phyloP scores from a whole-genome alignment of 2,888 invertebrate species.

The Alentia gelatinosa region DNA sequence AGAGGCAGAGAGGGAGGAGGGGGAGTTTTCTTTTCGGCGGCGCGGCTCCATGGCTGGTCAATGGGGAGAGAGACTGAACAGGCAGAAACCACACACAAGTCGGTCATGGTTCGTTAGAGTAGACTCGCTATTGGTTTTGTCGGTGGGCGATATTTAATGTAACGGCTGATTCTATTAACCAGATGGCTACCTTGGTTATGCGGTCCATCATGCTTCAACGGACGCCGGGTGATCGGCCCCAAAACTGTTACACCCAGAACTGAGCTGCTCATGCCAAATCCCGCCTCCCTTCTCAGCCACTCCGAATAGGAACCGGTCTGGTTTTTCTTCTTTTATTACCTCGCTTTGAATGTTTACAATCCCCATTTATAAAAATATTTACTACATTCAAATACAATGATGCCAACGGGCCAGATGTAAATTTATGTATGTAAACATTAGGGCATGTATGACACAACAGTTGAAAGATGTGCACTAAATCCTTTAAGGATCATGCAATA shows the following conservation, averaged over 20 bases:
- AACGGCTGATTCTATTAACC: slow-evolving; percentile 46
- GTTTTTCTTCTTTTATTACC: too few relatives aligned
- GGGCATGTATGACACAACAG: too few relatives aligned
- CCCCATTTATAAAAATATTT: too few relatives aligned
- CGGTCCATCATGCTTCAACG: neutral
- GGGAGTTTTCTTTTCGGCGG: neutral
- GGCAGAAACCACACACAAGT: neutral
- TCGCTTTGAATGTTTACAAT: too few relatives aligned
- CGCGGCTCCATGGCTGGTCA: neutral
- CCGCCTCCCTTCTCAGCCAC: neutral
- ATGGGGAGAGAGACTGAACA: neutral
- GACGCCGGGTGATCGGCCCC: neutral
- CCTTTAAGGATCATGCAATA: too few relatives aligned
- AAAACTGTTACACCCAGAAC: neutral
- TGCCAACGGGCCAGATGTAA: too few relatives aligned
- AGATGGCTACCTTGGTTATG: slow-evolving; percentile 32
- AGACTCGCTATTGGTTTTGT: slow-evolving; percentile 4
- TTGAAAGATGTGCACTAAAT: too few relatives aligned
- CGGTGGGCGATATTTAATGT: slow-evolving; percentile 33
- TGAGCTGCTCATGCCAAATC: neutral
- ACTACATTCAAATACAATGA: too few relatives aligned
- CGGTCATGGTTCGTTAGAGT: slow-evolving; percentile 29
- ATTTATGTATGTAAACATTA: too few relatives aligned
- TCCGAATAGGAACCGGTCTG: too few relatives aligned
- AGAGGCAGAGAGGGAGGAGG: neutral